phyloP scores from a whole-genome alignment of 1,140 invertebrate species.

The Thrips palmi region DNA sequence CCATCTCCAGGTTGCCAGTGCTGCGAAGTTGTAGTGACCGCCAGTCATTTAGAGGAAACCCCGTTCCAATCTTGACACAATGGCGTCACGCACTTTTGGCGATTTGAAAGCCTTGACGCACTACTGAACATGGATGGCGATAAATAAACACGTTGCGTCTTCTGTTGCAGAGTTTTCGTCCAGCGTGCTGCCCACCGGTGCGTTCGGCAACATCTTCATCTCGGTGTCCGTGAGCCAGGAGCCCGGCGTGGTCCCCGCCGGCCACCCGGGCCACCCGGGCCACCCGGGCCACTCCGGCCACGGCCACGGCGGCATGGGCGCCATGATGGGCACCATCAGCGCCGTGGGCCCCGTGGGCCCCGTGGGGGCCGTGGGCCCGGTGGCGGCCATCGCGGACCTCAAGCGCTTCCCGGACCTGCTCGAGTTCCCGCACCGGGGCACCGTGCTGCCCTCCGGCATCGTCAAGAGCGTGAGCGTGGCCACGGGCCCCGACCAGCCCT shows the following conservation, averaged over 20 bases:
- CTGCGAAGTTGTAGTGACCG: too few species aligned
- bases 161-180: conserved; percentile 45
- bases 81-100: too few species aligned
- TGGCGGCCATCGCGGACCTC: conserved; percentile 30
- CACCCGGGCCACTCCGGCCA: too few species aligned
- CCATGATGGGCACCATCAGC: conserved; percentile 26
- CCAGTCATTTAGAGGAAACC: background rate
- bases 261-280: conserved; percentile 11
- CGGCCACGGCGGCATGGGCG: conserved; percentile 10
- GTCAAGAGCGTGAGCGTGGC: conserved; percentile 25
- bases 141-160: too few species aligned
- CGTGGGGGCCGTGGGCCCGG: too few species aligned
- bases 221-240: conserved; percentile 53
- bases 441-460: too few species aligned
- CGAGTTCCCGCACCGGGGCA: conserved; percentile 41
- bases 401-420: conserved; percentile 55
- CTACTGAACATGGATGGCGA: too few species aligned
- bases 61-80: background rate
- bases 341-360: too few species aligned
- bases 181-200: conserved; percentile 33
- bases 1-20: too few species aligned
- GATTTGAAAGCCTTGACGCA: too few species aligned
- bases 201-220: conserved; percentile 54
- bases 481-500: conserved; percentile 18
- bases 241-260: conserved; percentile 18